phyloP scores from a whole-genome alignment of 2,888 invertebrate genomes.

The Leucoptera coffeella region DNA sequence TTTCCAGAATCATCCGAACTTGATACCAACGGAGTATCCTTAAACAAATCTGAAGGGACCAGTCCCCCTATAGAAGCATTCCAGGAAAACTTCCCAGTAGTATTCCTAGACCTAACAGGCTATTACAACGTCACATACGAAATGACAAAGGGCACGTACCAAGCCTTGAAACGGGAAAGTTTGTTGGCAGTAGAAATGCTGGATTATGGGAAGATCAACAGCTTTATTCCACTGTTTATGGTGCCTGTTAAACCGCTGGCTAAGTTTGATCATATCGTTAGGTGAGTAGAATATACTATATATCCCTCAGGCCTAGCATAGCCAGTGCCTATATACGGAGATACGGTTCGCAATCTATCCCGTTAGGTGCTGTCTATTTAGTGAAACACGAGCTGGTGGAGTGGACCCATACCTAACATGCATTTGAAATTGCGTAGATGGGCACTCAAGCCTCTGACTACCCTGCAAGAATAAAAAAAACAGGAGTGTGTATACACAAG shows the following conservation, averaged over 20 bases:
- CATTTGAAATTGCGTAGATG: too few species aligned
- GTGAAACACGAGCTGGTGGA: too few species aligned
- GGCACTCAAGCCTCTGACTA: too few species aligned
- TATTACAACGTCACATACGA: conserved; percentile 71
- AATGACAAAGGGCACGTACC: conserved; percentile 56
- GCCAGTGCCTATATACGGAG: too few species aligned
- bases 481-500: too few species aligned
- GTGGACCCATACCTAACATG: too few species aligned
- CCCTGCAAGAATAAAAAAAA: too few species aligned
- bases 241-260: conserved; percentile 59
- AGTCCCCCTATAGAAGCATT: conserved; percentile 52
- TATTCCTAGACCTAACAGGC: conserved; percentile 77
- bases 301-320: too few species aligned
- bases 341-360: too few species aligned
- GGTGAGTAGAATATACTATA: too few species aligned
- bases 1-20: conserved; percentile 54
- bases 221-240: conserved; percentile 80
- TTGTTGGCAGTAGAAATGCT: conserved; percentile 63
- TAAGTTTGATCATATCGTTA: conserved; percentile 76
- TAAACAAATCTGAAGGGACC: conserved; percentile 30
- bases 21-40: conserved; percentile 56
- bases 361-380: too few species aligned
- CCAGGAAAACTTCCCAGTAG: conserved; percentile 64
- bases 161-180: conserved; percentile 63
- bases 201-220: conserved; percentile 63